Conservation (phyloP, 2,888 invertebrate genomes). For the Cheilosia pagana region DNA sequence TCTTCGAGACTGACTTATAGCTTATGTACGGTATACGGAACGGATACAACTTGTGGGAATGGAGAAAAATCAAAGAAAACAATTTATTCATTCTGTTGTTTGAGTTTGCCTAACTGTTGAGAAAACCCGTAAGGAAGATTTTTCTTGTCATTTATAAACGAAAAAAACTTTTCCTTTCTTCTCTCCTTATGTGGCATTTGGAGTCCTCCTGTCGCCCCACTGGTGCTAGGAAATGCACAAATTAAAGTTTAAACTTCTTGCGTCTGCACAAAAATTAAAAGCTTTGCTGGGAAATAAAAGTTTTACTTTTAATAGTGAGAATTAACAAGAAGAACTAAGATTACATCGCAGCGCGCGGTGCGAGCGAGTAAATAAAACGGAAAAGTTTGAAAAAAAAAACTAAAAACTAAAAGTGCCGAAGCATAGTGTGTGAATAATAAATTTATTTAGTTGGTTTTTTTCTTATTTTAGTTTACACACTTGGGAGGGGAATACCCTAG, state of each 20-base stretch:
- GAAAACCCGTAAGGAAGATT: conserved; percentile 38
- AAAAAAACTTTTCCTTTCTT: neutral
- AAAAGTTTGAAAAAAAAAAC: neutral
- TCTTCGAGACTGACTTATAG: conserved; percentile 19
- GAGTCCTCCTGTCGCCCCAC: conserved; percentile 32
- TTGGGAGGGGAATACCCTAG: no score
- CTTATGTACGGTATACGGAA: no score
- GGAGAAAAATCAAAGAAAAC: conserved; percentile 32
- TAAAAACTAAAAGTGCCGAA: neutral
- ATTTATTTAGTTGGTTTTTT: no score
- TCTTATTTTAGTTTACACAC: no score
- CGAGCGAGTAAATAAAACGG: neutral
- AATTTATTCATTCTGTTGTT: conserved; percentile 46
- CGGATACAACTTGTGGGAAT: neutral
- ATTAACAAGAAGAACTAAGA: conserved; percentile 19
- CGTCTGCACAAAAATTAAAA: conserved; percentile 47
- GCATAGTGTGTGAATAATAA: no score
- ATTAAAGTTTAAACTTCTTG: conserved; percentile 43
- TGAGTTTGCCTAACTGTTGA: conserved; percentile 24
- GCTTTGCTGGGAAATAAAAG: conserved; percentile 35
- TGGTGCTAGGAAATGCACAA: conserved; percentile 42
- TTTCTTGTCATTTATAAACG: conserved; percentile 37
- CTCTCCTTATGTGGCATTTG: neutral
- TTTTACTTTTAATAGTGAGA: conserved; percentile 25
- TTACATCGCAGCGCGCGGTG: neutral